These are phyloP conservation scores for Dicycla oo DNA, from an alignment of 2,888 invertebrate genomes.

Conservation along the genomic window DNA sequence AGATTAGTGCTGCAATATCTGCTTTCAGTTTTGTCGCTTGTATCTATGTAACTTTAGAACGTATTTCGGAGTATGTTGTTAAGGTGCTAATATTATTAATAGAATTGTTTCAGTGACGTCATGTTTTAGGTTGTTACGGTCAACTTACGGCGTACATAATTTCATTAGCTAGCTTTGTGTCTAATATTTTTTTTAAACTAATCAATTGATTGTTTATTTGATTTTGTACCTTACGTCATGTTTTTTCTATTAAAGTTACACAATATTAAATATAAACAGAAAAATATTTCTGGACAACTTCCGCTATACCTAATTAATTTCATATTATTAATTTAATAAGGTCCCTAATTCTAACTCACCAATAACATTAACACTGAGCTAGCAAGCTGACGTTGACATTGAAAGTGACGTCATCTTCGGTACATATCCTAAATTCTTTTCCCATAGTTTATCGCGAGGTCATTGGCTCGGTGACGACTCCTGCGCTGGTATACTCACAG, in stretches of 20 bases:
- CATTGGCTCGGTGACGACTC: conserved; percentile 66
- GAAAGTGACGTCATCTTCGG: conserved; percentile 72
- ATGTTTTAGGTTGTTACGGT: conserved; percentile 12
- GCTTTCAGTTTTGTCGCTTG: conserved; percentile 39
- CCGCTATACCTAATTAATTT: background rate
- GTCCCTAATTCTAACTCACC: conserved; percentile 12
- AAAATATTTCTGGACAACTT: background rate
- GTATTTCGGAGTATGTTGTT: conserved; percentile 16
- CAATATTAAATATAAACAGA: background rate
- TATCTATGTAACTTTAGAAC: conserved; percentile 38
- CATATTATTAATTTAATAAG: background rate
- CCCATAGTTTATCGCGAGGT: conserved; percentile 68
- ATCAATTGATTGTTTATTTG: background rate
- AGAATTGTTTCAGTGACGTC: conserved; percentile 18
- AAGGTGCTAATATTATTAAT: conserved; percentile 18
- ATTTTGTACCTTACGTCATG: no score
- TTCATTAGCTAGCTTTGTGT: background rate
- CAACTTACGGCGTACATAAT: background rate
- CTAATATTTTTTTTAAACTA: background rate
- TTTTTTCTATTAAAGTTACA: background rate
- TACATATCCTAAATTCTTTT: conserved; percentile 71
- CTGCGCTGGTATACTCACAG: conserved; percentile 52
- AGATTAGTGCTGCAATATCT: conserved; percentile 42
- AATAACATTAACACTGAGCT: conserved; percentile 32
- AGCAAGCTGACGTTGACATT: conserved; percentile 68